Base-by-base conservation (phyloP, 2,888 invertebrate genomes). In the Sialis fuliginosa region DNA sequence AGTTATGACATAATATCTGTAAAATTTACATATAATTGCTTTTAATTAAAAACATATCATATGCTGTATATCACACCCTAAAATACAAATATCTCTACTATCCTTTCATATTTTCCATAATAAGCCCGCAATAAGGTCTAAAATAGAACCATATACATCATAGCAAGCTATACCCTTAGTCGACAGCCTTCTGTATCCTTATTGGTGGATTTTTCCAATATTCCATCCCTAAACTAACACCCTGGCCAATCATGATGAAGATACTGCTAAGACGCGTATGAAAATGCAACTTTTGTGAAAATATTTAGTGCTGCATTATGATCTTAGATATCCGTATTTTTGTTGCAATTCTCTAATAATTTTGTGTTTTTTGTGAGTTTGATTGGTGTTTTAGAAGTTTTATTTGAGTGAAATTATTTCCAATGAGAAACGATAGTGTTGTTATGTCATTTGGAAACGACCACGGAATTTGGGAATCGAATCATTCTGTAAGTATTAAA, bases 381-480 rank as follows among this genome's bases (percentile, higher is more conserved):
- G 4, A 22, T 22, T 22, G 22, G 22, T 22, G 22, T 22, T 22
- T 22, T 22, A 22, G 22, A 22, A 22, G 22, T 22, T 22, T 22
- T 22, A 22, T 22, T 22, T 2, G 22, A 4, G 22, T 22, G 22
- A 22, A 22, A 22, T 22, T 22, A 22, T n/a, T 37, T 37, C 12
- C 33, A 34, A 47, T 47, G 47, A 42, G 47, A 22, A 45, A 45
- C 45, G 47, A 47, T 35, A 47, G 42, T 42, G 9, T 47, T 47
- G 47, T 47, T 47, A 64, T 64, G 64, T 64, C 64, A 50, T 64
- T 63, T 62, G 52, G 62, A 10, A 59, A 55, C 54, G 64, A 64
- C 52, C 62, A 62, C 48, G 61, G 61, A 39, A 59, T 62, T 45
- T 64, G 64, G 64, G 64, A 64, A 52, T 52, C 59, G 22, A 61